Conservation (phyloP, 2,888 invertebrate genomes). For the Drosophila cracens region DNA sequence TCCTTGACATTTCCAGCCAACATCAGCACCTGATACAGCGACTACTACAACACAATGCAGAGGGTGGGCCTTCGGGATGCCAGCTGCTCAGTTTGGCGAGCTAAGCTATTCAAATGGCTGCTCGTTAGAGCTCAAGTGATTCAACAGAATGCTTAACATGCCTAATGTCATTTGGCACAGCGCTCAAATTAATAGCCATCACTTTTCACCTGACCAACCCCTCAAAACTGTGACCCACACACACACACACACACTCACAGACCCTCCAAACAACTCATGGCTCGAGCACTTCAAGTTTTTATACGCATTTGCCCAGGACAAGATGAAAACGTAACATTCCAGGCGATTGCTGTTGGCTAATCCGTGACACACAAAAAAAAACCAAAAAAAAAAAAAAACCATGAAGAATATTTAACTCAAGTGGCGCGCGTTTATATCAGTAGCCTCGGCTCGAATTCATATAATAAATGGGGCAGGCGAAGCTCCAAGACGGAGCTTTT, state of each 20-base stretch:
- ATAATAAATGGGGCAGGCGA: constrained; percentile 72
- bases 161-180: constrained; percentile 78
- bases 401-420: constrained; percentile 61
- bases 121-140: constrained; percentile 78
- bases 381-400: constrained; percentile 9
- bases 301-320: constrained; percentile 46
- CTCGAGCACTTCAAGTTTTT: constrained; percentile 49
- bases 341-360: constrained; percentile 67
- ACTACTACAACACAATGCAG: background rate
- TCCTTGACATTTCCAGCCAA: constrained; percentile 36
- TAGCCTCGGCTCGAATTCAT: constrained; percentile 65
- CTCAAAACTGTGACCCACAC: background rate
- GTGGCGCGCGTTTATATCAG: constrained; percentile 70
- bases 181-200: constrained; percentile 76
- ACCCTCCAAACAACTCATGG: constrained; percentile 19
- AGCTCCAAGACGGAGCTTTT: constrained; percentile 9
- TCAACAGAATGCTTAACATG: constrained; percentile 79
- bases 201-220: constrained; percentile 75
- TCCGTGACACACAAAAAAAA: constrained; percentile 48
- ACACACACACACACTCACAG: background rate
- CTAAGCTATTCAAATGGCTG: constrained; percentile 76
- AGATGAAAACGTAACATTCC: constrained; percentile 71
- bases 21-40: constrained; percentile 29
- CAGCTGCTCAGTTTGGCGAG: constrained; percentile 39
- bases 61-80: constrained; percentile 16